These are phyloP conservation scores for Rhynchotus rufescens DNA, from an alignment of 2,797 vertebrate species.

Conservation along the genomic window DNA sequence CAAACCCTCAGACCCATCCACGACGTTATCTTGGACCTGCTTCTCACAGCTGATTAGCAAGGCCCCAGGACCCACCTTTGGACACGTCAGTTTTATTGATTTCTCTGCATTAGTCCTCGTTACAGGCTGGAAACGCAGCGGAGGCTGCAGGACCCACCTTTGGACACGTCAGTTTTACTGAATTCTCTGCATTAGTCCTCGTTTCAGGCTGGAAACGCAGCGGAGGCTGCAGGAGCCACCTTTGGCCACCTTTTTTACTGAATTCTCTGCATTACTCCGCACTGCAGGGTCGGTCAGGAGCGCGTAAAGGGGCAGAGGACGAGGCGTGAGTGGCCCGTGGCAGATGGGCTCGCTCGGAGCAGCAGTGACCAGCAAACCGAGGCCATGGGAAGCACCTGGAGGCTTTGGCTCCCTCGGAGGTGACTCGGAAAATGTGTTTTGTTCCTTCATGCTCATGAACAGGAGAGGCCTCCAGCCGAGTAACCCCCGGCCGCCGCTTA, in stretches of 20 bases:
- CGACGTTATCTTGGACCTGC: background rate
- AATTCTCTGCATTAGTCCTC: no score
- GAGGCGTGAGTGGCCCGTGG: no score
- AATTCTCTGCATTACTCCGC: no score
- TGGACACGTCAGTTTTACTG: rapidly evolving
- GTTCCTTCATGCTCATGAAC: background rate
- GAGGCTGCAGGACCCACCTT: rapidly evolving
- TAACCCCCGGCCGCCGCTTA: background rate
- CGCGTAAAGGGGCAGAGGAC: rapidly evolving
- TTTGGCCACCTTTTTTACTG: rapidly evolving
- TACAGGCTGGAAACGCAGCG: no score
- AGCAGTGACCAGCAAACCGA: no score
- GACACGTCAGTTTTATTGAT: rapidly evolving
- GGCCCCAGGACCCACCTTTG: rapidly evolving
- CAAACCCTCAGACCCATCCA: rapidly evolving
- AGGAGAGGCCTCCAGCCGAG: background rate
- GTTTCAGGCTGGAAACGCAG: background rate
- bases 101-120: no score
- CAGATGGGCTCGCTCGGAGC: background rate
- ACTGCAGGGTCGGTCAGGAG: rapidly evolving
- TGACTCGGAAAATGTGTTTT: background rate
- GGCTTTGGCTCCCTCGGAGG: background rate
- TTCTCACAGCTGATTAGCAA: background rate
- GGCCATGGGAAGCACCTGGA: no score
- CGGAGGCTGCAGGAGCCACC: rapidly evolving